Base-by-base conservation (phyloP, 2,888 invertebrate genomes). In the Dynastes grantii region DNA sequence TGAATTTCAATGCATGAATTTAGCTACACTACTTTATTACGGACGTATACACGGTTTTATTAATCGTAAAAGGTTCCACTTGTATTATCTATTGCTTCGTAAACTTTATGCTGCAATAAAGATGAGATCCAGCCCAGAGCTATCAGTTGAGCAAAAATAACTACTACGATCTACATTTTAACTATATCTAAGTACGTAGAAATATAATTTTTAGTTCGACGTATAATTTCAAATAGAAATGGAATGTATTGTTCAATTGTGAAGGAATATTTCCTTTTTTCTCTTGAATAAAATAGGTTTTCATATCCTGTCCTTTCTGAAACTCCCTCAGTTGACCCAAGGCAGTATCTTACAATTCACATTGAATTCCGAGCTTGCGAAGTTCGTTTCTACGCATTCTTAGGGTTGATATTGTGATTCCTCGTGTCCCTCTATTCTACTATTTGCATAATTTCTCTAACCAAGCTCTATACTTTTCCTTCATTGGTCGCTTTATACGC, bases 1-100 rank as follows among this genome's bases (percentile, higher is more conserved):
- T 58, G 55, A 58, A 58, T 58, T 71, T n/a, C 53, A 58, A 73
- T 73, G 61, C 73, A 16, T 73, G 22, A 58, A 73, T 58, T 61
- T 73, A 73, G 58, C 58, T 58, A 61, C 61, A 40, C 16, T 73
- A 73, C 58, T 73, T 58, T 71, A 71, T 40, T 58, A 40, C 22
- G 9, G 2, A 9, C 37, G 22, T 32, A 58, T 73, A 40, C 53
- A 45, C 22, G 45, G 73, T 58, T 73, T 73, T 73, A 61, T 73
- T 58, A 73, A 61, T 58, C 73, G 45, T 73, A 73, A 73, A 73
- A 68, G 16, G 11, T 22, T 68, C 22, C 55, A 16, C 45, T 45
- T 22, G n/a, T 67, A 67, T 67, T 67, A 67, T 67, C 45, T 45
- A 45, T 22, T 67, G 45, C 45, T 67, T 45, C 65, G 45, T 45